Evolutionary conservation across 2,113 vertebrate species (phyloP), one percentile per base, ranked within the genome.

Genomic region (Neogale vison): DNA sequence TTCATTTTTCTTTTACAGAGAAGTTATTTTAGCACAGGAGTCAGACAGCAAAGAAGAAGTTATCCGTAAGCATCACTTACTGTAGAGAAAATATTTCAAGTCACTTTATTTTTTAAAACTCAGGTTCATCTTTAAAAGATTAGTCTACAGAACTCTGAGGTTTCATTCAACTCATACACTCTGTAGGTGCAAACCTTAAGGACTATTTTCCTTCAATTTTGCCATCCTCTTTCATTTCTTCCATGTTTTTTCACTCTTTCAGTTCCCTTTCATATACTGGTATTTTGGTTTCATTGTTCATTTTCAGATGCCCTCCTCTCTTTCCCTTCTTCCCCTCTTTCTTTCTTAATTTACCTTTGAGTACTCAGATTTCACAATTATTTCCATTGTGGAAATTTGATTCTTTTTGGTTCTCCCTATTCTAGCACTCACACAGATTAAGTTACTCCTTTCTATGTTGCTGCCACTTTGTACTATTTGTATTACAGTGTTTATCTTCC

Each of bases 1-100:
- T 90, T 63, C 76, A 20, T 98, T 98, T 98, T 21, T 57, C 88
- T 17, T 97, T 98, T 98, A 91, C 97, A 99, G 99, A 99, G 99
- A 99, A 65, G 69, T 98, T 98, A 99, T 99, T 98, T 99, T 99
- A 89, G 29, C 99, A 96, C 99, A 99, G 97, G 99, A 99, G 97
- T 99, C 98, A 93, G 98, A 99, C 94, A 98, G 98, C 98, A 99
- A 99, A 99, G 99, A 99, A 96, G 99, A 99, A 95, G 99, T 99
- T 90, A 99, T 99, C 98, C 99, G 99, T 99, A 99, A 99, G 99
- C 99, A 96, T 91, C 45, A 77, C 87, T 82, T 57, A 88, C 63
- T 87, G 13, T 87, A 90, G 72, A 88, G 31, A 93, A 94, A 95
- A 77, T 36, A 77, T 89, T 89, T 86, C 10, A 39, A 21, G 36